Conservation (phyloP, 2,797 vertebrate species). For the Pangasius macronema region DNA sequence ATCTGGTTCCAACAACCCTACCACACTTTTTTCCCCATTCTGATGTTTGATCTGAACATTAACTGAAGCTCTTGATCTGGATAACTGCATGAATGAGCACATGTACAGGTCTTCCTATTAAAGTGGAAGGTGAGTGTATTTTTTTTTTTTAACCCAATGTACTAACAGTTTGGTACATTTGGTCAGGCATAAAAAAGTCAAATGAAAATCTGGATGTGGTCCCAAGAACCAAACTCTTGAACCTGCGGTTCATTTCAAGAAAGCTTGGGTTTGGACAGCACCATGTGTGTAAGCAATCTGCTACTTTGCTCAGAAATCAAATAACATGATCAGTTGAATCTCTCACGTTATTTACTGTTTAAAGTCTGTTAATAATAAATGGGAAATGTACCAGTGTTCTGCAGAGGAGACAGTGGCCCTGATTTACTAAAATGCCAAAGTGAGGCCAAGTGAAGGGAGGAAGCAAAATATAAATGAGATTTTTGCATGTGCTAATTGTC, state of each 20-base stretch:
- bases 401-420: background rate
- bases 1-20: background rate
- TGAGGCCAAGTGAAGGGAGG: background rate
- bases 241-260: background rate
- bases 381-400: background rate
- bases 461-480: constrained; percentile 3
- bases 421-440: background rate
- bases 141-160: background rate
- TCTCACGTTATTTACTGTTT: background rate
- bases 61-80: background rate
- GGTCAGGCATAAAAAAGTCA: background rate
- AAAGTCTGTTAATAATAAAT: background rate
- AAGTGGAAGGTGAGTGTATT: too few relatives aligned
- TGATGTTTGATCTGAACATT: background rate
- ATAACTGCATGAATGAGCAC: background rate
- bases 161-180: background rate
- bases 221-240: background rate
- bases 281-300: background rate
- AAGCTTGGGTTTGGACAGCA: background rate
- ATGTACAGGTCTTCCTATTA: background rate
- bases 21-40: background rate
- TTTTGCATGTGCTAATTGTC: constrained; percentile 10
- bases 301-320: background rate
- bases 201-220: background rate
- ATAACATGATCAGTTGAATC: background rate